phyloP scores from a whole-genome alignment of 2,113 vertebrate genomes.

The Mesitornis unicolor region DNA sequence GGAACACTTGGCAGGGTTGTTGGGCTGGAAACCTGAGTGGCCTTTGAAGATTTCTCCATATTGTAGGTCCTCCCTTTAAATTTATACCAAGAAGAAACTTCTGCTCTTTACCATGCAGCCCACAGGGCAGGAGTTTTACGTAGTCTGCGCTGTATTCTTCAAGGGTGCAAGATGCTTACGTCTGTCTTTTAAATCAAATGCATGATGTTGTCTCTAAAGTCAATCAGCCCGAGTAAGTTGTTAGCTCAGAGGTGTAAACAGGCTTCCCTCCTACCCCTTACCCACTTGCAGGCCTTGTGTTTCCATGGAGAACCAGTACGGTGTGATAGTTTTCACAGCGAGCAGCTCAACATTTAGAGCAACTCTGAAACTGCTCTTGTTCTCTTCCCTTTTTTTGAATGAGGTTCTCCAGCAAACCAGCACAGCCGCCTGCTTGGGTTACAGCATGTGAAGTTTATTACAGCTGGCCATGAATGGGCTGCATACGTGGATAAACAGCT shows the following conservation, averaged over 20 bases:
- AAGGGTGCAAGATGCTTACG: neutral
- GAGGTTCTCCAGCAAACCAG: neutral
- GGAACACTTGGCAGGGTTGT: conserved; percentile 43
- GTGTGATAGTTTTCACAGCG: neutral
- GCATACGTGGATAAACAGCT: neutral
- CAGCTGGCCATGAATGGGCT: neutral
- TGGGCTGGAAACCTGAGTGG: conserved; percentile 31
- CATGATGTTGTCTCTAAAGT: neutral
- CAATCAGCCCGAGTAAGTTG: neutral
- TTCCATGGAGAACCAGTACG: neutral
- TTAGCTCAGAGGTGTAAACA: neutral
- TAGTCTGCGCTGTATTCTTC: neutral
- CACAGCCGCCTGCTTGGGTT: neutral
- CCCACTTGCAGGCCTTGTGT: neutral
- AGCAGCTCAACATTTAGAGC: neutral
- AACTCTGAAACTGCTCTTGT: neutral
- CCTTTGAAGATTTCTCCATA: conserved; percentile 52
- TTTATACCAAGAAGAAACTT: neutral
- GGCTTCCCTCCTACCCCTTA: neutral
- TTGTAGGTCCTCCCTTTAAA: neutral
- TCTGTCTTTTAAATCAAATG: neutral
- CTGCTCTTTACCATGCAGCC: neutral
- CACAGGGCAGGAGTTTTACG: neutral
- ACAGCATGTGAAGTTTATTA: neutral
- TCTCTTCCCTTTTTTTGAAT: neutral